Conservation (phyloP, 2,888 invertebrate genomes). For the Gerris lacustris region DNA sequence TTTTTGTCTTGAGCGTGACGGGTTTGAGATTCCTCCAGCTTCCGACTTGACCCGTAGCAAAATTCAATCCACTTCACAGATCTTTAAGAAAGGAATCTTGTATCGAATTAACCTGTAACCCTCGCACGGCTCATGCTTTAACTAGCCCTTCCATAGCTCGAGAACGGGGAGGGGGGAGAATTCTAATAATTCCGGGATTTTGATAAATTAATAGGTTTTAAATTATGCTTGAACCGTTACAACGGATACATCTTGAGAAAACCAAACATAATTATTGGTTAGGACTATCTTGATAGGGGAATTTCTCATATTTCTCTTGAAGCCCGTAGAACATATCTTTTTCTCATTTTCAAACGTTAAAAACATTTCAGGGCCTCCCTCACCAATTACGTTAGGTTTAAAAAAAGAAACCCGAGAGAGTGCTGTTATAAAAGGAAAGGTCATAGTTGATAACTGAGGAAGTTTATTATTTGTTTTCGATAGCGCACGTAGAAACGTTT, state of each 20-base stretch:
- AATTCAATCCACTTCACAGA: not conserved
- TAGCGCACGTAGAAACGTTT: no score
- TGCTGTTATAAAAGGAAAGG: no score
- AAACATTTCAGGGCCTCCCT: no score
- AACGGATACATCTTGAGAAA: not conserved
- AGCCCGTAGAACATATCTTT: no score
- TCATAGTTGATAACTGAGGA: no score
- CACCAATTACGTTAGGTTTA: no score
- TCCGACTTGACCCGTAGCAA: not conserved
- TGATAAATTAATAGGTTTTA: not conserved
- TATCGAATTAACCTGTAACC: conserved; percentile 1
- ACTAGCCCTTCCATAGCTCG: not conserved
- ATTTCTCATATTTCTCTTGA: no score
- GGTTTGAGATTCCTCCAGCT: not conserved
- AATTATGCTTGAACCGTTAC: not conserved
- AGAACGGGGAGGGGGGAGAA: not conserved
- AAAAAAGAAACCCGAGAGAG: no score
- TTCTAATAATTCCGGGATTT: not conserved
- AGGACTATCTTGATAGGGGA: no score
- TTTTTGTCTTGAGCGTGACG: conserved; percentile 3
- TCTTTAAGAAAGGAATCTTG: not conserved
- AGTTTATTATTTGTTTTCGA: no score
- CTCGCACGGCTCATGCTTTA: not conserved
- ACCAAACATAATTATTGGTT: no score
- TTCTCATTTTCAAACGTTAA: no score